phyloP scores from a whole-genome alignment of 1,140 invertebrate species.

The Drosophila mauritiana region DNA sequence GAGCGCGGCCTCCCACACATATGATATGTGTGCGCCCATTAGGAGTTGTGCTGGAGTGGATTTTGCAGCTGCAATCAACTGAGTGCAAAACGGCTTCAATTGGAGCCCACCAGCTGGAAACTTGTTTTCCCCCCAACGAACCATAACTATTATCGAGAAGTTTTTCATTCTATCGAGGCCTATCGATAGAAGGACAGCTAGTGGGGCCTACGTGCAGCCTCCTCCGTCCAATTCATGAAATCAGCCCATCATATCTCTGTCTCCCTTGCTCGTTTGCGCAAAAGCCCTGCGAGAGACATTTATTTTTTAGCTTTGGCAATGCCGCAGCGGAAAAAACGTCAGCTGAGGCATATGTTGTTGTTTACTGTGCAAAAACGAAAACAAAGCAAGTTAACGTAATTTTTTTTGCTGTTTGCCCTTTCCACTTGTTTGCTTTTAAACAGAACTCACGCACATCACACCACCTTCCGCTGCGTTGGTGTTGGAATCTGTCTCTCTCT shows the following conservation, averaged over 20 bases:
- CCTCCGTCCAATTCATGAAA: constrained; percentile 31
- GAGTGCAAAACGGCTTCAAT: neutral
- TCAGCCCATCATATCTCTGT: constrained; percentile 5
- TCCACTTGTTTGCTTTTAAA: constrained; percentile 68
- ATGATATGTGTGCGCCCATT: constrained; percentile 13
- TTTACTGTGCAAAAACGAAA: constrained; percentile 54
- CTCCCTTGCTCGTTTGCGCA: constrained; percentile 10
- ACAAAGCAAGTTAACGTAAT: constrained; percentile 40
- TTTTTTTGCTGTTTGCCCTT: constrained; percentile 56
- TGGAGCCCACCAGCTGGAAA: constrained; percentile 14
- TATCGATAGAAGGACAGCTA: constrained; percentile 36
- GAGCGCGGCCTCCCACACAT: constrained; percentile 32
- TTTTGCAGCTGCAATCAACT: constrained; percentile 21
- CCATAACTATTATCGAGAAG: constrained; percentile 22
- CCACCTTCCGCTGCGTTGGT: constrained; percentile 45
- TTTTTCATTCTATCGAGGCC: constrained; percentile 22
- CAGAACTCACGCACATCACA: constrained; percentile 68
- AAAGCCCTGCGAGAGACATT: constrained; percentile 37
- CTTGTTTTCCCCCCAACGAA: constrained; percentile 5
- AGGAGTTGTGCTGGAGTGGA: constrained; percentile 23
- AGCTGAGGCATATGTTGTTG: constrained; percentile 37
- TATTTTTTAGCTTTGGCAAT: constrained; percentile 68
- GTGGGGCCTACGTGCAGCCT: constrained; percentile 46
- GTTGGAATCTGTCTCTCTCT: constrained; percentile 25
- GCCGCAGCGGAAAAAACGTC: constrained; percentile 30